Base-by-base conservation (phyloP, 2,797 vertebrate genomes). In the Oreochromis mossambicus region DNA sequence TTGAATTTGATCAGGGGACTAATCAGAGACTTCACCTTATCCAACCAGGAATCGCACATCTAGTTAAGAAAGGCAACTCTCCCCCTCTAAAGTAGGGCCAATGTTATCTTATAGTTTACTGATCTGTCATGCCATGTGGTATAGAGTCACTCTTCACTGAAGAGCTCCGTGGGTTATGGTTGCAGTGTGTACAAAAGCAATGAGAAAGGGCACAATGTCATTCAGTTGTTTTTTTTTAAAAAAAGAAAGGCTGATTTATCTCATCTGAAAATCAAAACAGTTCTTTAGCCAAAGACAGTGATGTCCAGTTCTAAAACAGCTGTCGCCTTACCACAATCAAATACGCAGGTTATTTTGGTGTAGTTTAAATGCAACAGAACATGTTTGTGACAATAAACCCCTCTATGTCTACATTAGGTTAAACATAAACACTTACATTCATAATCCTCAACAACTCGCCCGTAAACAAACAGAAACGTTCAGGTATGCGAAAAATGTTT, bases 241-340 rank as follows among this genome's bases (percentile, higher is more conserved):
- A 91, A 91, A 91, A 91, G 86, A 94, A 92, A 94, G 93, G 94
- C 92, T 88, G 84, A 94, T 86, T 88, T 81, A 93, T 92, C 90
- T 92, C 38, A 38, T 94, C 91, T 91, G 88, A 93, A 95, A 96
- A 96, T 93, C 86, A 96, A 96, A 97, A 97, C 96, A 96, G 96
- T 97, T 96, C 94, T 96, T 91, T 91, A 97, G 96, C 96, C 96
- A 94, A 88, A 94, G 92, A 94, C 95, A 95, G 94, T 95, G 93
- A 94, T 89, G 89, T 93, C 92, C 94, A 95, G 93, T 95, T 93
- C 90, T 91, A 84, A 92, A 91, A 94, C 90, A 91, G 88, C 91
- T 90, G 86, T 92, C 88, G 88, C 89, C 92, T 92, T 88, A 83
- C 88, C 83, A 94, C 85, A 94, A 94, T 92, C 91, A 92, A 80